Evolutionary conservation across 2,113 vertebrate species (phyloP).

Genomic region (Pomatostomus ruficeps): DNA sequence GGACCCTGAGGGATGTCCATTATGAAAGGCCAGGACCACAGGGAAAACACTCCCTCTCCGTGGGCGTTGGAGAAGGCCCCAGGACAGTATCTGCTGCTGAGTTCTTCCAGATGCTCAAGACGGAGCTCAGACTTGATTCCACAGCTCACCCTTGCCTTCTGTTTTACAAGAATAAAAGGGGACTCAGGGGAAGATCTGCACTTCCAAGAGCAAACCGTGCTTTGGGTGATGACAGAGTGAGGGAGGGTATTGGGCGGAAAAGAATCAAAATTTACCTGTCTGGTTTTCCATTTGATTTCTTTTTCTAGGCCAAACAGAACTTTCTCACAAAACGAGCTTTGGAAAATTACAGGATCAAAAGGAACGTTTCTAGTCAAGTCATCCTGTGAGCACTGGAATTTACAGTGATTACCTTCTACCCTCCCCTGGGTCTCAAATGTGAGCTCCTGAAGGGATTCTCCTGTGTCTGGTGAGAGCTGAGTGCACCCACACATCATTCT

Average conservation of each 20-base stretch:
- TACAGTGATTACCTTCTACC: neutral
- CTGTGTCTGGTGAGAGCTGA: neutral
- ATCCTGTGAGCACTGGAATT: neutral
- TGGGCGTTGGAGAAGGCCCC: neutral
- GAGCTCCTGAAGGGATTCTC: neutral
- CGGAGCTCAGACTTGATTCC: neutral
- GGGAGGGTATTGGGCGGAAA: accelerated
- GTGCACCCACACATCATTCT: neutral
- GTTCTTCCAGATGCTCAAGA: neutral
- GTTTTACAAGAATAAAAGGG: neutral
- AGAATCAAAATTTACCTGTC: neutral
- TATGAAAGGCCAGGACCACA: neutral
- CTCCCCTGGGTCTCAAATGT: neutral
- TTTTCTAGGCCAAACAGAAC: neutral
- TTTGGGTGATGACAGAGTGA: neutral
- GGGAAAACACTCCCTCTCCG: neutral
- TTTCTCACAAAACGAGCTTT: neutral
- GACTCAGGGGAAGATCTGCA: neutral
- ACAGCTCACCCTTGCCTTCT: neutral
- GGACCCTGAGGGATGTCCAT: neutral
- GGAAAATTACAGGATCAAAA: neutral
- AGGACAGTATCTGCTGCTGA: neutral
- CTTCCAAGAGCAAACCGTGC: neutral
- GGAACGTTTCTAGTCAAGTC: neutral
- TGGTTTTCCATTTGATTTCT: neutral